These are phyloP conservation scores for Delphinus delphis DNA, from an alignment of 2,113 vertebrate species.

Conservation along the genomic window DNA sequence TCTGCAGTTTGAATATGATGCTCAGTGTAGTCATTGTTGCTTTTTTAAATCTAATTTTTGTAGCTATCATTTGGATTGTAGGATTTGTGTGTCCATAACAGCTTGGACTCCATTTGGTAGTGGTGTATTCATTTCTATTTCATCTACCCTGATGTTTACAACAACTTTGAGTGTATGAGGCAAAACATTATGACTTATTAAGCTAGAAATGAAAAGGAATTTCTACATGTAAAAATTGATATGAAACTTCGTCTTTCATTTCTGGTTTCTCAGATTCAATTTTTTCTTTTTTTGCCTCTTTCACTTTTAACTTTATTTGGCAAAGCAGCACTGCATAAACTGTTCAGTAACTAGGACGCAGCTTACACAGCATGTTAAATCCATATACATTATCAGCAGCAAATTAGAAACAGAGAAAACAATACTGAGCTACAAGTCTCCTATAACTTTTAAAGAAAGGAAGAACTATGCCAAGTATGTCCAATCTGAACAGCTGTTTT, in stretches of 20 bases:
- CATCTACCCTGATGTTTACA: background rate
- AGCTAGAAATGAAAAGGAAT: background rate
- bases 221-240: background rate
- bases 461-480: slow-evolving; percentile 72
- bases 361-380: slow-evolving; percentile 82
- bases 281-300: slow-evolving; percentile 64
- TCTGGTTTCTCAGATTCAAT: background rate
- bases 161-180: background rate
- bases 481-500: slow-evolving; percentile 78
- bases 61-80: background rate
- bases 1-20: background rate
- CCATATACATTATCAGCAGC: slow-evolving; percentile 82
- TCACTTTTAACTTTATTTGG: slow-evolving; percentile 90
- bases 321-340: slow-evolving; percentile 90
- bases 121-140: background rate
- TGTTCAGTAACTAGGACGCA: slow-evolving; percentile 81
- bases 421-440: slow-evolving; percentile 68
- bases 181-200: background rate
- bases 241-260: background rate
- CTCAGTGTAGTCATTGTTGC: background rate
- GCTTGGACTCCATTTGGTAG: background rate
- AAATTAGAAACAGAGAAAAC: slow-evolving; percentile 82
- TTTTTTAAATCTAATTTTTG: background rate
- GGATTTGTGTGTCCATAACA: background rate
- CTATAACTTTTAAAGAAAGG: slow-evolving; percentile 50